Percentiles rank a stretch among this genome's conserved stretches.
phyloP scores from a whole-genome alignment of 2,888 invertebrate species.

The Agriopis aurantiaria region DNA sequence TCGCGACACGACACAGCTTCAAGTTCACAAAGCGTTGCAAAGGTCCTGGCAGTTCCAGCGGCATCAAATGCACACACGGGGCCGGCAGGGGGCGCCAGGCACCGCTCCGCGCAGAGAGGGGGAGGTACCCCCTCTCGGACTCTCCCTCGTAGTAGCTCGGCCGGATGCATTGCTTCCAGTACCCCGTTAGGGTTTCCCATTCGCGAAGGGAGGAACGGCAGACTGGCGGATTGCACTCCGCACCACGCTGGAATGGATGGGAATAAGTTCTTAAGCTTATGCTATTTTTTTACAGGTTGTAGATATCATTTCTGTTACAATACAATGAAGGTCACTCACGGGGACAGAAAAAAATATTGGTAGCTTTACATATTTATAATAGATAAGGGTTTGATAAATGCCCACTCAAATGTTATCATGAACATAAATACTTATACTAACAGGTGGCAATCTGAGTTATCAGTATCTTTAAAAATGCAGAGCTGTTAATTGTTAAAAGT shows the following conservation, averaged over 20 bases:
- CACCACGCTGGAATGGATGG: constrained; percentile 67
- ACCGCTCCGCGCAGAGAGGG: constrained; percentile 75
- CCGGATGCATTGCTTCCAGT: constrained; percentile 58
- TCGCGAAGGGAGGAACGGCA: constrained; percentile 69
- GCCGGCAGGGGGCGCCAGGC: constrained; percentile 75
- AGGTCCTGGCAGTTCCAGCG: constrained; percentile 84
- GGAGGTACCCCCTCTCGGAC: constrained; percentile 78
- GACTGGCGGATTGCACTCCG: constrained; percentile 65
- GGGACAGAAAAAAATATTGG: too few relatives aligned
- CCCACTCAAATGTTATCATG: too few relatives aligned
- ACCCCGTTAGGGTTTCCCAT: constrained; percentile 62
- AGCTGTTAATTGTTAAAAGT: too few relatives aligned
- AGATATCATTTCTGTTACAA: too few relatives aligned
- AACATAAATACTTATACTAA: too few relatives aligned
- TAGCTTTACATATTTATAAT: too few relatives aligned
- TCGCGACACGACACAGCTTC: constrained; percentile 86
- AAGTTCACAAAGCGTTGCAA: constrained; percentile 86
- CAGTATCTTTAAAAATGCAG: too few relatives aligned
- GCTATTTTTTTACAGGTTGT: too few relatives aligned
- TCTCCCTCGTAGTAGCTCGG: constrained; percentile 60
- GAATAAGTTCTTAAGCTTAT: neutral
- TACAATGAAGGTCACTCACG: too few relatives aligned
- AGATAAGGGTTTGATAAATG: too few relatives aligned
- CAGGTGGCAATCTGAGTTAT: too few relatives aligned
- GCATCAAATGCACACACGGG: constrained; percentile 87